Evolutionary conservation across 2,113 vertebrate species (phyloP).

Genomic region (Carettochelys insculpta): DNA sequence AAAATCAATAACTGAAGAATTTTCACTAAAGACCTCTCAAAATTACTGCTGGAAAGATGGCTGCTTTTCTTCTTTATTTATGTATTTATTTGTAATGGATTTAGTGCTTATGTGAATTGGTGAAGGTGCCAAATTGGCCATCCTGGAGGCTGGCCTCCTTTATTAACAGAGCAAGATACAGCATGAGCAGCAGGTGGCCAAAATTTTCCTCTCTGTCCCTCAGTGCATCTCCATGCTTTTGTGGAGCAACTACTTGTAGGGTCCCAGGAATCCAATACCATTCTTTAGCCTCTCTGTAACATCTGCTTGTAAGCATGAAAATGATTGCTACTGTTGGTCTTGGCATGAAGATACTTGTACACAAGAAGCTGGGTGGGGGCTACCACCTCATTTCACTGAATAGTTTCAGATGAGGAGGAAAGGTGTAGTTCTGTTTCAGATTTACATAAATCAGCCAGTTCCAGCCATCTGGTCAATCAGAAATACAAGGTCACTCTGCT

Average conservation of each 20-base stretch:
- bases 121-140: constrained; percentile 41
- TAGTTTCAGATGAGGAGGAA: constrained; percentile 44
- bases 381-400: constrained; percentile 15
- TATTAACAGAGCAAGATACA: background rate
- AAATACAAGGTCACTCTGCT: constrained; percentile 49
- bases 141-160: constrained; percentile 27
- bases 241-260: background rate
- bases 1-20: background rate
- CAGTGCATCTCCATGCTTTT: background rate
- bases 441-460: constrained; percentile 50
- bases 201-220: background rate
- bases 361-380: background rate
- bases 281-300: constrained; percentile 34
- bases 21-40: constrained; percentile 27
- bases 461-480: constrained; percentile 60
- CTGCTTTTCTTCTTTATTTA: background rate
- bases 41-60: background rate
- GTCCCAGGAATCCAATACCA: background rate
- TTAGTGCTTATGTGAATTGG: background rate
- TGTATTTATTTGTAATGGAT: constrained; percentile 46
- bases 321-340: background rate
- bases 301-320: background rate
- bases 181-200: constrained; percentile 46
- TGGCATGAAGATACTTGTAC: background rate
- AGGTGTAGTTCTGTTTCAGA: constrained; percentile 19